Evolutionary conservation across 2,888 invertebrate species (phyloP).

Genomic region (Oxycera nigricornis): DNA sequence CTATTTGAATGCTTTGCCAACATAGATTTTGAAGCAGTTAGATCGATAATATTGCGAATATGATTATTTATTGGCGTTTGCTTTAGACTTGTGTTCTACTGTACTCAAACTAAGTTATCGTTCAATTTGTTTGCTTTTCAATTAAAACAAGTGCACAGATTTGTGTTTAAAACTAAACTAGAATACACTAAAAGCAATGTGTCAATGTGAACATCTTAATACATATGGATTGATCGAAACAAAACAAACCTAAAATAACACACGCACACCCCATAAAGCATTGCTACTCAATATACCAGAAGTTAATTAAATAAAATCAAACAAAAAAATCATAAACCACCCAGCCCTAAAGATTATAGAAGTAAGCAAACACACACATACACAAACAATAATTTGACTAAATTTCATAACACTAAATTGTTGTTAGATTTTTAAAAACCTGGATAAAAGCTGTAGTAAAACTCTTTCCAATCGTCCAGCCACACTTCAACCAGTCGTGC

Average conservation of each 20-base stretch:
- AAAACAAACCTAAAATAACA: background rate
- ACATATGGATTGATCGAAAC: background rate
- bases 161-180: background rate
- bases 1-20: too few relatives aligned
- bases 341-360: too few relatives aligned
- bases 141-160: background rate
- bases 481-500: conserved; percentile 98
- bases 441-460: conserved; percentile 99
- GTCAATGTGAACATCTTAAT: background rate
- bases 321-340: conserved; percentile 19
- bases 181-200: background rate
- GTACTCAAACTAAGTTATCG: background rate
- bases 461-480: conserved; percentile 99
- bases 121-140: background rate
- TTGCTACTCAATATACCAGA: background rate
- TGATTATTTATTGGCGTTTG: too few relatives aligned
- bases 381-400: too few relatives aligned
- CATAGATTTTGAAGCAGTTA: too few relatives aligned
- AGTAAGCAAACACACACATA: too few relatives aligned
- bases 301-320: conserved; percentile 10
- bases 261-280: too few relatives aligned
- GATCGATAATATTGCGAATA: too few relatives aligned
- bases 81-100: too few relatives aligned
- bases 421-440: conserved; percentile 65
- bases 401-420: conserved; percentile 1